These are phyloP conservation scores for Zelleria hepariella DNA, from an alignment of 2,888 invertebrate species.

Conservation along the genomic window DNA sequence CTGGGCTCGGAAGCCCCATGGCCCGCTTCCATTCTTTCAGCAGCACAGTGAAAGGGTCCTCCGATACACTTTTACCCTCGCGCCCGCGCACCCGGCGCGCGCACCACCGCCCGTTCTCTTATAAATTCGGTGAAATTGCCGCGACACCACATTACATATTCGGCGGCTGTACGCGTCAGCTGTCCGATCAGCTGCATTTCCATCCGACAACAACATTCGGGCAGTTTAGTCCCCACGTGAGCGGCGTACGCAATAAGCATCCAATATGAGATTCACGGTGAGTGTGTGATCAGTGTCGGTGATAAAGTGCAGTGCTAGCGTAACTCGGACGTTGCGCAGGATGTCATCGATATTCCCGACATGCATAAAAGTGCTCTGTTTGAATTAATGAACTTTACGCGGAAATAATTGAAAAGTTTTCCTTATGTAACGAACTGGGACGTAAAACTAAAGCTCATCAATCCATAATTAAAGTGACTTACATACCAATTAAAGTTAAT, in stretches of 20 bases:
- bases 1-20: slow-evolving; percentile 57
- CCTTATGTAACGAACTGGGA: background rate
- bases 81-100: slow-evolving; percentile 23
- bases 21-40: slow-evolving; percentile 67
- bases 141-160: slow-evolving; percentile 67
- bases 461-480: background rate
- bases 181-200: slow-evolving; percentile 44
- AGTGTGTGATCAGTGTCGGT: slow-evolving; percentile 36
- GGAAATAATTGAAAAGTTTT: background rate
- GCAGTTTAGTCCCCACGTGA: slow-evolving; percentile 58
- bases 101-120: slow-evolving; percentile 49
- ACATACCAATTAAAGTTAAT: background rate
- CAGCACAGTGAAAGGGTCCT: slow-evolving; percentile 66
- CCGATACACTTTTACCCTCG: slow-evolving; percentile 64
- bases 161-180: slow-evolving; percentile 61
- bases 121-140: slow-evolving; percentile 69
- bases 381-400: background rate
- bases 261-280: slow-evolving; percentile 70
- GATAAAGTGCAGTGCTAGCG: slow-evolving; percentile 6
- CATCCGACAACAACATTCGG: slow-evolving; percentile 37
- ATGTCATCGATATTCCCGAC: background rate
- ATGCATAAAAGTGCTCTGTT: slow-evolving; percentile 16
- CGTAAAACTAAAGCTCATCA: background rate
- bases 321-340: background rate
- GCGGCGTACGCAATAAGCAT: slow-evolving; percentile 46